Conservation (phyloP, 2,888 invertebrate species). For the Drosophila paucipuncta region DNA sequence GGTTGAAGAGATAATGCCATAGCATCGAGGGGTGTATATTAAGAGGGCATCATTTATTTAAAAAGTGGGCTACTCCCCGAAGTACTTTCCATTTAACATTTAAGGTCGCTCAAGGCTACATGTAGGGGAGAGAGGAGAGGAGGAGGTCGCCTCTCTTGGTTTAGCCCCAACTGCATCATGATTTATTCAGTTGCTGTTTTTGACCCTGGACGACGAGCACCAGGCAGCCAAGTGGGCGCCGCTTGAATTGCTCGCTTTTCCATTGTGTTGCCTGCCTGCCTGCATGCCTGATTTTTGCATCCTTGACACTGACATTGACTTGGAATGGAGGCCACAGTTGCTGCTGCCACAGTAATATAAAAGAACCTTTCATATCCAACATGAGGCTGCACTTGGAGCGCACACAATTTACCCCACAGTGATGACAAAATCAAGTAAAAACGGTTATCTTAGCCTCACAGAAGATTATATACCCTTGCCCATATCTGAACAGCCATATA, state of each 20-base stretch:
- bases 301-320: constrained; percentile 74
- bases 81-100: constrained; percentile 16
- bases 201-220: constrained; percentile 42
- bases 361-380: constrained; percentile 21
- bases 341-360: constrained; percentile 3
- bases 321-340: constrained; percentile 45
- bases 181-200: constrained; percentile 59
- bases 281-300: constrained; percentile 53
- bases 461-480: background rate
- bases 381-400: constrained; percentile 36
- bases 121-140: no score
- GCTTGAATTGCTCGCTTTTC: constrained; percentile 30
- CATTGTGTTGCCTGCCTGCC: constrained; percentile 42
- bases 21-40: background rate
- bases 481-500: background rate
- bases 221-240: constrained; percentile 63
- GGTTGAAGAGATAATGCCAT: background rate
- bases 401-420: constrained; percentile 19
- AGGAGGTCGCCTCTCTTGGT: constrained; percentile 17
- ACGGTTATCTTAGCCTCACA: background rate
- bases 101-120: constrained; percentile 13
- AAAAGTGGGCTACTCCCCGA: background rate
- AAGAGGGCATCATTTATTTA: background rate
- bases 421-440: constrained; percentile 21
- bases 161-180: constrained; percentile 24